Evolutionary conservation across 2,888 invertebrate genomes (phyloP).

Genomic region (Brachyopa scutellaris): DNA sequence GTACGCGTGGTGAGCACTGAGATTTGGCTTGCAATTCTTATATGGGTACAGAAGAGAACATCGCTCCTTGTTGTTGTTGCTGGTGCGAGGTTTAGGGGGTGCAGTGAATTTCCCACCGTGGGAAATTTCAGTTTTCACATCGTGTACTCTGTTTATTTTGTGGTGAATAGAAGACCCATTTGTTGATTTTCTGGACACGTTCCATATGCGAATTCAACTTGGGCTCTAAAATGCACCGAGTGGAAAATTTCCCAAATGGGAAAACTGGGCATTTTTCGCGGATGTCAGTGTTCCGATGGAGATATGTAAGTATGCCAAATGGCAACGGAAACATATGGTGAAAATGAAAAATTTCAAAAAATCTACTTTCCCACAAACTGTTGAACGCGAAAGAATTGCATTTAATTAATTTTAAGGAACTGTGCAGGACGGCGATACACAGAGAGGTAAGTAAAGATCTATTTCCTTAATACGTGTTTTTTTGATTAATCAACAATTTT

Average conservation of each 20-base stretch:
- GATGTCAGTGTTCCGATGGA: constrained; percentile 2
- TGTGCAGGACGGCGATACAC: too few relatives aligned
- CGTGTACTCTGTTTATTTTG: constrained; percentile 68
- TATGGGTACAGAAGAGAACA: constrained; percentile 48
- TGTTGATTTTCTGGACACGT: constrained; percentile 70
- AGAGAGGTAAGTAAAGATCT: too few relatives aligned
- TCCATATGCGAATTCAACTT: constrained; percentile 51
- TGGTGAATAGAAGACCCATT: constrained; percentile 67
- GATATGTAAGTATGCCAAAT: not conserved
- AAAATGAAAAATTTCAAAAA: constrained; percentile 13
- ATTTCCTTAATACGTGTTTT: too few relatives aligned
- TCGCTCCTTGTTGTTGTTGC: constrained; percentile 11
- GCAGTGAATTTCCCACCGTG: constrained; percentile 64
- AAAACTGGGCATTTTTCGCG: constrained; percentile 32
- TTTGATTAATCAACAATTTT: too few relatives aligned
- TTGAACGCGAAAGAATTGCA: constrained; percentile 34
- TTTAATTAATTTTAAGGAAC: too few relatives aligned
- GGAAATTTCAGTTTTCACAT: constrained; percentile 50
- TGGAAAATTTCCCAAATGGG: constrained; percentile 6
- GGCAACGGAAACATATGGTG: constrained; percentile 37
- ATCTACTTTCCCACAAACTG: constrained; percentile 32
- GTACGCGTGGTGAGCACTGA: constrained; percentile 69
- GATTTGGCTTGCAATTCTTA: constrained; percentile 19
- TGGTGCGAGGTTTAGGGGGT: constrained; percentile 45
- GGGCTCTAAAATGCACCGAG: constrained; percentile 33